A percentile compares a stretch with the other conserved stretches of the same genome.
phyloP scores from a whole-genome alignment of 2,113 vertebrate species.

The Fukomys damarensis region DNA sequence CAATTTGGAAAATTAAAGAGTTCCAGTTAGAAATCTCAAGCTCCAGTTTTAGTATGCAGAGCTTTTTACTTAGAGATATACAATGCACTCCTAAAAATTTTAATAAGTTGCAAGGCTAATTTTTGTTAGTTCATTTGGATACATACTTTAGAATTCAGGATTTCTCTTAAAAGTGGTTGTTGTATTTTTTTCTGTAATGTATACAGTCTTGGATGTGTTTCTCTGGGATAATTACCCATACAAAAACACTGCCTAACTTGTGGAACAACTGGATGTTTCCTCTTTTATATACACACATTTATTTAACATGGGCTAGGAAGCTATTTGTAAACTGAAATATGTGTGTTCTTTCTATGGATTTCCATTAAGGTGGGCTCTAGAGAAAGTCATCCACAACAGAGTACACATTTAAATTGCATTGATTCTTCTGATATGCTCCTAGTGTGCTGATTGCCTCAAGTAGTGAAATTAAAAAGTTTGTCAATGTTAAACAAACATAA shows the following conservation, averaged over 20 bases:
- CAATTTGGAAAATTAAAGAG: neutral
- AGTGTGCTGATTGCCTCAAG: neutral
- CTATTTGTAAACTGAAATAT: neutral
- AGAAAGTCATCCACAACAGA: neutral
- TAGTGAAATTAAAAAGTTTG: neutral
- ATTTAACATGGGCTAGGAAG: neutral
- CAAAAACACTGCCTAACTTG: neutral
- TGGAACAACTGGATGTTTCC: neutral
- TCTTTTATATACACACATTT: neutral
- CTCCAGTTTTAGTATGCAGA: neutral
- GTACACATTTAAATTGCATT: neutral
- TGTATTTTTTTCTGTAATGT: neutral
- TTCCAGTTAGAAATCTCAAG: slow-evolving; percentile 11
- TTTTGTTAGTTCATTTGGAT: neutral
- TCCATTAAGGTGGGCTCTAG: neutral
- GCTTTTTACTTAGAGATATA: neutral
- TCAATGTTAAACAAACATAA: slow-evolving; percentile 10
- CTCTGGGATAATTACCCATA: neutral
- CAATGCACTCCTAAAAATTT: neutral
- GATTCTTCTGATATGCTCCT: neutral
- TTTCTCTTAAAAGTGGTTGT: neutral
- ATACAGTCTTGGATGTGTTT: neutral
- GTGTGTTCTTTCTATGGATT: neutral
- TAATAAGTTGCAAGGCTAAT: neutral
- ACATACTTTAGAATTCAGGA: neutral